Conservation (phyloP, 2,888 invertebrate species). For the Volucella bombylans region DNA sequence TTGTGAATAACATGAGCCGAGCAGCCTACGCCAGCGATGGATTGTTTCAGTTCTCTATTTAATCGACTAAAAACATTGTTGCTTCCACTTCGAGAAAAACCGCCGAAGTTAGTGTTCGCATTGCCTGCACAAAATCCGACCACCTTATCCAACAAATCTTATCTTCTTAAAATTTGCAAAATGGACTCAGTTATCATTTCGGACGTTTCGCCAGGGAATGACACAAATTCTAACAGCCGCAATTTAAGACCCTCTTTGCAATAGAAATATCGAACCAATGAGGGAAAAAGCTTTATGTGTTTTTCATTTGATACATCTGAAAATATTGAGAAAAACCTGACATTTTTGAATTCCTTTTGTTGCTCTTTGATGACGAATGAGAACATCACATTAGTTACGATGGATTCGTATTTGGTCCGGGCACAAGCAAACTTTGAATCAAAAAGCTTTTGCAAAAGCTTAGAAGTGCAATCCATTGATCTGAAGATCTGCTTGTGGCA, state of each 20-base stretch:
- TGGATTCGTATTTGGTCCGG: constrained; percentile 34
- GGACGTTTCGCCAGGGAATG: constrained; percentile 36
- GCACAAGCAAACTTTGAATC: too few species aligned
- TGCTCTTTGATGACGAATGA: constrained; percentile 55
- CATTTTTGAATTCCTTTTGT: constrained; percentile 61
- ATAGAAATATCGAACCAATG: constrained; percentile 40
- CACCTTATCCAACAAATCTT: too few species aligned
- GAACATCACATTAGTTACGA: constrained; percentile 27
- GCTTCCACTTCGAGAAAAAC: too few species aligned
- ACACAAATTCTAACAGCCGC: constrained; percentile 27
- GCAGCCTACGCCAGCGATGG: too few species aligned
- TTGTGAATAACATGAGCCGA: too few species aligned
- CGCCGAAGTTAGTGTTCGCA: too few species aligned
- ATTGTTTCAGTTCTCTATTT: too few species aligned
- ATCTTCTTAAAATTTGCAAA: constrained; percentile 3
- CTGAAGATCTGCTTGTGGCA: constrained; percentile 30
- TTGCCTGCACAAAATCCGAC: too few species aligned
- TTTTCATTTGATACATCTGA: constrained; percentile 41
- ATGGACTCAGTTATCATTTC: too few species aligned
- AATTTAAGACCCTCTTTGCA: constrained; percentile 11
- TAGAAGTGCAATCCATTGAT: constrained; percentile 38
- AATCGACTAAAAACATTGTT: too few species aligned
- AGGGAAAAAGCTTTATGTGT: constrained; percentile 37
- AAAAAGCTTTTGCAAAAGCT: constrained; percentile 24
- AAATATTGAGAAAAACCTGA: constrained; percentile 34